Evolutionary conservation across 2,888 invertebrate genomes (phyloP), one percentile per base, ranked within the genome.

Genomic region (Tridacna gigas): DNA sequence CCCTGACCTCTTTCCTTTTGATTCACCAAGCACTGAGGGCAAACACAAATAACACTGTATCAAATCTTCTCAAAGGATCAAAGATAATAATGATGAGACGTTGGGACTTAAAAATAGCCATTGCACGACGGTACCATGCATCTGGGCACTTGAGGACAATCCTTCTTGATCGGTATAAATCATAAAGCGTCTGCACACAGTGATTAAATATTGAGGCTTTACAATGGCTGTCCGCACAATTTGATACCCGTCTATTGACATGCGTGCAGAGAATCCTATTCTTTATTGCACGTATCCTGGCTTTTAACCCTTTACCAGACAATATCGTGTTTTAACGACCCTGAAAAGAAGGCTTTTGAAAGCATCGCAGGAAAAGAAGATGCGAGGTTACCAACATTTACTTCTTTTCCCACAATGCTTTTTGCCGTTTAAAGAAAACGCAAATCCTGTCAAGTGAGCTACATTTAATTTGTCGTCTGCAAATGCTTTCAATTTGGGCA

Each of bases 181-280:
- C 74, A 79, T 79, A 79, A 74, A 47, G 48, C 56, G 37, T 20
- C 12, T 74, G 67, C 74, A 74, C 25, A 74, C 61, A 66, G 56
- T 79, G 66, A 74, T 74, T 74, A 79, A 67, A 51, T 67, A 74
- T 66, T 79, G 74, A 63, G 51, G 22, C 15, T 73, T n/a, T 51
- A 22, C 45, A 56, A 74, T 79, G 74, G 28, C 45, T 25, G 28
- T 56, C 37, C 74, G 26, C 37, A 65, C 79, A 79, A 79, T 74
- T 79, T 74, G 79, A 79, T 79, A 74, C 67, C 79, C 56, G 18
- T 22, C 65, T 74, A 74, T 79, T 78, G 79, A 79, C 79, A 79
- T 48, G 56, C 25, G 25, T 69, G 73, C 63, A 37, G 51, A 0
- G 79, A 48, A 79, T 79, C 79, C 79, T 45, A 79, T 79, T 79